Evolutionary conservation across 2,797 vertebrate genomes (phyloP).

Genomic region (Florisuga fusca): DNA sequence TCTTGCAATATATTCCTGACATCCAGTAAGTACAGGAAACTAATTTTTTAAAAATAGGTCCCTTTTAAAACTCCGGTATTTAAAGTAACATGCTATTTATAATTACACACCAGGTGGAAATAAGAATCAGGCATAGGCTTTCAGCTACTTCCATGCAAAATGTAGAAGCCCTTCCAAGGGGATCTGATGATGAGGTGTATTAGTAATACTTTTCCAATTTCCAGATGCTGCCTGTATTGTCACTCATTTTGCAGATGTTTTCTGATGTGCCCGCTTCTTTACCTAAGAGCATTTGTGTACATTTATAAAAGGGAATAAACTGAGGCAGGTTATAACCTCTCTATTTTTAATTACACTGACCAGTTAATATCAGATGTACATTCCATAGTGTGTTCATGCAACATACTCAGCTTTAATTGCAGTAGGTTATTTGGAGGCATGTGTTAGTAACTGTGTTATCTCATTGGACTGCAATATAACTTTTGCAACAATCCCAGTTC

Average conservation of each 20-base stretch:
- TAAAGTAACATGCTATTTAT: background rate
- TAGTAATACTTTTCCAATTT: conserved; percentile 25
- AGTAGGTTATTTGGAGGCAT: background rate
- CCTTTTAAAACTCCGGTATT: background rate
- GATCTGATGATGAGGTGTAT: background rate
- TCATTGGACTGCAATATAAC: background rate
- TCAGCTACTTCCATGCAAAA: background rate
- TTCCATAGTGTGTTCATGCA: background rate
- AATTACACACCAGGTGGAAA: background rate
- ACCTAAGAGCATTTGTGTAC: background rate
- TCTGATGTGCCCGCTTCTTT: conserved; percentile 32
- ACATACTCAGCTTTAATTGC: background rate
- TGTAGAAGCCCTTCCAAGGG: background rate
- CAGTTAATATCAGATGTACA: background rate
- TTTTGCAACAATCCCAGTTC: background rate
- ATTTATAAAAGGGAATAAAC: background rate
- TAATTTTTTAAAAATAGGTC: background rate
- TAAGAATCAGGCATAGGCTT: background rate
- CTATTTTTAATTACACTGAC: conserved; percentile 40
- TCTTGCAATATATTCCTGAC: background rate
- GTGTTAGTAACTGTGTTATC: background rate
- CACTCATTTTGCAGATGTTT: conserved; percentile 7
- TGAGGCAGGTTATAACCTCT: conserved; percentile 1
- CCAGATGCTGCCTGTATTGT: conserved; percentile 15
- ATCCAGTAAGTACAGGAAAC: background rate